These are phyloP conservation scores for Nudaria mundana DNA, from an alignment of 2,888 invertebrate genomes.

Conservation along the genomic window DNA sequence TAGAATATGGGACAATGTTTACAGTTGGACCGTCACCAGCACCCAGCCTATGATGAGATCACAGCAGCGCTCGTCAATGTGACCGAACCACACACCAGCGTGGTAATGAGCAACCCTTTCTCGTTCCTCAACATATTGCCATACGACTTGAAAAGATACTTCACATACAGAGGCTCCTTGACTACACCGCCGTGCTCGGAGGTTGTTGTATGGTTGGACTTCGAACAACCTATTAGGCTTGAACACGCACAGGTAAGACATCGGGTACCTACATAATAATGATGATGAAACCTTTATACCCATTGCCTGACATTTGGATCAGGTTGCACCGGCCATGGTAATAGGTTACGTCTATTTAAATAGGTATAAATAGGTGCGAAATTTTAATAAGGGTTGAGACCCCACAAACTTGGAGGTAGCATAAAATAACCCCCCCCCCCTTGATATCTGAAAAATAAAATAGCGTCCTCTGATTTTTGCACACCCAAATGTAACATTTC, in stretches of 20 bases:
- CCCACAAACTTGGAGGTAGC: too few species aligned
- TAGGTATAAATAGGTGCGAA: too few species aligned
- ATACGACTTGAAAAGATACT: slow-evolving; percentile 83
- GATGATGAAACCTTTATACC: too few species aligned
- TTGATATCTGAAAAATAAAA: too few species aligned
- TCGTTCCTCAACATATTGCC: slow-evolving; percentile 79
- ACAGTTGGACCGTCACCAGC: slow-evolving; percentile 73
- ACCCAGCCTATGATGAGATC: slow-evolving; percentile 81
- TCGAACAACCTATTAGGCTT: slow-evolving; percentile 85
- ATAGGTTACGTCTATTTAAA: too few species aligned
- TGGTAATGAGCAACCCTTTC: slow-evolving; percentile 71
- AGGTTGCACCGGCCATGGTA: too few species aligned
- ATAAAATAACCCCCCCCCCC: too few species aligned
- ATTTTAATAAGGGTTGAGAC: too few species aligned
- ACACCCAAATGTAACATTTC: too few species aligned
- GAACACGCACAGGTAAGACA: slow-evolving; percentile 84
- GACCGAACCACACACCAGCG: slow-evolving; percentile 74
- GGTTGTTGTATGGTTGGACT: slow-evolving; percentile 93
- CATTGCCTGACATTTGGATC: too few species aligned
- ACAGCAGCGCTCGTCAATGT: slow-evolving; percentile 79
- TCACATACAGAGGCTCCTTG: slow-evolving; percentile 91
- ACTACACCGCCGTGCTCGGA: slow-evolving; percentile 94
- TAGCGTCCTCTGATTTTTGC: too few species aligned
- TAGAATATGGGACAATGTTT: slow-evolving; percentile 17
- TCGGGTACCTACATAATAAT: too few species aligned